Evolutionary conservation across 2,113 vertebrate species (phyloP), one percentile per base, ranked within the genome.

Genomic region (Chaenogobius annularis): DNA sequence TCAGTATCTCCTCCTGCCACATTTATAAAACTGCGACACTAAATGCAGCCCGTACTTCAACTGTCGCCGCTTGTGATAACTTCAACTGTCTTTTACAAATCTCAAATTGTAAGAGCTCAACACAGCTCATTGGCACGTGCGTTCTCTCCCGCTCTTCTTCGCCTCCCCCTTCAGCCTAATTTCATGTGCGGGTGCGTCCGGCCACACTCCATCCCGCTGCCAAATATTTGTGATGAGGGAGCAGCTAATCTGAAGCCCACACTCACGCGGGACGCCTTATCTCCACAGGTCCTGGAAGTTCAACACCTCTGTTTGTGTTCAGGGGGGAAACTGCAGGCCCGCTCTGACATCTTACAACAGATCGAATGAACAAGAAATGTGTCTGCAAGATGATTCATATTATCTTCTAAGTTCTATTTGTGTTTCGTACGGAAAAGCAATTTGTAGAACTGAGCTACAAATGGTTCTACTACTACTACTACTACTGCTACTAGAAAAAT

Each of bases 151-250:
- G 3, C 20, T 12, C 11, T 11, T 11, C n/a, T 10, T 23, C n/a
- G 1, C 12, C 22, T 23, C 77, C 3, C 26, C 86, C 63, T 83
- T 65, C 85, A 77, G 83, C 63, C 85, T 92, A 92, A 94, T 94
- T 93, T 93, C 92, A 94, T 94, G 92, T 92, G 90, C 90, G 26
- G 90, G 74, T 92, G 93, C 86, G 46, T 91, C 85, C 86, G 84
- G 85, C 86, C 89, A 90, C 84, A 82, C 90, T 88, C 92, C 89
- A 91, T 92, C 87, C 82, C 62, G 68, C 75, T 81, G 88, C 87
- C 91, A 93, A 93, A 93, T 93, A 93, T 94, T 94, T 92, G 89
- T 90, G 81, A 86, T 91, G 80, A 73, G 82, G 70, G 79, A 84
- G 73, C 68, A 69, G 86, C 77, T 91, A 87, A 92, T 89, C 90